Evolutionary conservation across 2,113 vertebrate species (phyloP).

Genomic region (Pseudois nayaur): DNA sequence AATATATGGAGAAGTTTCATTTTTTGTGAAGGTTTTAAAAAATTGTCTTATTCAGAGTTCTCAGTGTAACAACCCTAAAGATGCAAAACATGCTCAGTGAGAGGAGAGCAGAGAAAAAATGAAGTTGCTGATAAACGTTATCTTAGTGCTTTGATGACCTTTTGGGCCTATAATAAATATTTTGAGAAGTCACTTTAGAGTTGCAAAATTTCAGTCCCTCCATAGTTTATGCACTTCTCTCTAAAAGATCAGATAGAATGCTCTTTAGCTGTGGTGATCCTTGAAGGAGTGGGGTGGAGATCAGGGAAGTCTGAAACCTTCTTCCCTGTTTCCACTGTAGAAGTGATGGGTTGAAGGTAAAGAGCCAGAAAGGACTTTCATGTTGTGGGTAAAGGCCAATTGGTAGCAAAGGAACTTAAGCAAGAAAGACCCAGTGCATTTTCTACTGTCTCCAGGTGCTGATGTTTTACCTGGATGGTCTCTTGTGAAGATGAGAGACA

Average conservation of each 20-base stretch:
- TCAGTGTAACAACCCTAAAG: not conserved
- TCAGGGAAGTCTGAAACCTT: not conserved
- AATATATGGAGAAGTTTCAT: not conserved
- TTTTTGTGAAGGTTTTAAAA: not conserved
- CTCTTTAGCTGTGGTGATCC: not conserved
- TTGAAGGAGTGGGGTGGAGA: not conserved
- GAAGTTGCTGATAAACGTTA: not conserved
- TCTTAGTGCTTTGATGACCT: not conserved
- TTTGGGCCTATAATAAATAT: not conserved
- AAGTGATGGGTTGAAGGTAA: not conserved
- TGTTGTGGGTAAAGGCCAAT: not conserved
- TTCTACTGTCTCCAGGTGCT: not conserved
- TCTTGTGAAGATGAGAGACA: not conserved
- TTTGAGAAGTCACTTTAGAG: not conserved
- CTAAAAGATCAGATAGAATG: not conserved
- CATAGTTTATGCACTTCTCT: rapidly evolving
- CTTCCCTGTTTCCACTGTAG: not conserved
- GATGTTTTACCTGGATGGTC: not conserved
- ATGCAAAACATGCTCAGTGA: not conserved
- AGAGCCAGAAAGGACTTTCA: not conserved
- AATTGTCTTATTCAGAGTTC: not conserved
- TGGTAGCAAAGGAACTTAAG: not conserved
- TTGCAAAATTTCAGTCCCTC: not conserved
- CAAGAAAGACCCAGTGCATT: not conserved
- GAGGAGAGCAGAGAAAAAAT: not conserved